Evolutionary conservation across 2,797 vertebrate species (phyloP).

Genomic region (Dipus sagitta): DNA sequence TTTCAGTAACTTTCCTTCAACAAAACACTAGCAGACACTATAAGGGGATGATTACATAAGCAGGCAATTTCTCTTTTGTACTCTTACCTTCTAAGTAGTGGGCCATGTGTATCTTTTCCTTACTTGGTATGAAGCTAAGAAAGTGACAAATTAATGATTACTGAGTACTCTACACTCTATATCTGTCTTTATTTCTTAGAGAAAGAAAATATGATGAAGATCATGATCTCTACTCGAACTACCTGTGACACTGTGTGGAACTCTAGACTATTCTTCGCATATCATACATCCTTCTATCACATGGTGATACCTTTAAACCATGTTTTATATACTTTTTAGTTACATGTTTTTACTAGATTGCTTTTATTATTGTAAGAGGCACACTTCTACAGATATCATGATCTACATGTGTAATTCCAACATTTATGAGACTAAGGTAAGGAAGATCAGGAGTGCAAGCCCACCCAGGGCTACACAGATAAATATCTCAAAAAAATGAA

Average conservation of each 20-base stretch:
- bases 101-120: not conserved
- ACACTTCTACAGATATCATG: not conserved
- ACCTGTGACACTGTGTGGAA: not conserved
- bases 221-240: not conserved
- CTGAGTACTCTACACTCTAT: not conserved
- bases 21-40: not conserved
- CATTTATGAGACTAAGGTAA: too few relatives aligned
- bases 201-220: not conserved
- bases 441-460: not conserved
- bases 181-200: not conserved
- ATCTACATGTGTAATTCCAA: too few relatives aligned
- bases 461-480: not conserved
- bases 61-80: not conserved
- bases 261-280: not conserved
- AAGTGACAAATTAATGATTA: not conserved
- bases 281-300: not conserved
- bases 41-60: not conserved
- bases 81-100: not conserved
- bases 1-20: constrained; percentile 29
- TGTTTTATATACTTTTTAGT: not conserved
- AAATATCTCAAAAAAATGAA: too few relatives aligned
- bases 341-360: not conserved
- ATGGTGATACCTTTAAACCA: not conserved
- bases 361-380: not conserved
- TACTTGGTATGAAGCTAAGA: not conserved